Conservation (phyloP, 1,140 invertebrate genomes). For the Ephestia elutella region DNA sequence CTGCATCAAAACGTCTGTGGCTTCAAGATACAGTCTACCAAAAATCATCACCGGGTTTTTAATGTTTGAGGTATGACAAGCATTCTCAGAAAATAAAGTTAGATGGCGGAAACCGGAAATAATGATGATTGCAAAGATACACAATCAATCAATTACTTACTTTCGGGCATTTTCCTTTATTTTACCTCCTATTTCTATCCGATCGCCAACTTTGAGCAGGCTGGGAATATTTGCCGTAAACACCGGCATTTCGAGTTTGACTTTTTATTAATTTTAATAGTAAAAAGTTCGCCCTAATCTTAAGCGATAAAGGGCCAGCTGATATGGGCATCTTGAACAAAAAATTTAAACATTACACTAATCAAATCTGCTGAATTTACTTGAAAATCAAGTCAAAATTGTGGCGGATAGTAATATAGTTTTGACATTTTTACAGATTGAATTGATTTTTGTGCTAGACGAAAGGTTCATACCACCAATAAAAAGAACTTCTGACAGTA, state of each 20-base stretch:
- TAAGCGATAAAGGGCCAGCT: constrained; percentile 38
- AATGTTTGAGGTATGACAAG: too few relatives aligned
- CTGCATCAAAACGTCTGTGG: too few relatives aligned
- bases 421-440: not conserved
- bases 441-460: not conserved
- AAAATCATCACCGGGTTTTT: too few relatives aligned
- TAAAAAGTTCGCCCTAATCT: constrained; percentile 25
- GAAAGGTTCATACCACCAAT: not conserved
- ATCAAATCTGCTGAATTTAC: constrained; percentile 11
- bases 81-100: too few relatives aligned
- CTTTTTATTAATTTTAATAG: constrained; percentile 14
- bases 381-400: not conserved
- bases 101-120: too few relatives aligned
- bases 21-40: too few relatives aligned
- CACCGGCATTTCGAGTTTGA: constrained; percentile 49
- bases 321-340: constrained; percentile 62
- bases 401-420: not conserved
- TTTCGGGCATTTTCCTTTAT: constrained; percentile 65
- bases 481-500: too few relatives aligned
- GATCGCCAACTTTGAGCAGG: constrained; percentile 61
- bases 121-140: too few relatives aligned
- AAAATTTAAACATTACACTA: constrained; percentile 61
- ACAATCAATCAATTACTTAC: constrained; percentile 26
- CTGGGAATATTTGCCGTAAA: constrained; percentile 62
- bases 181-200: constrained; percentile 66